Evolutionary conservation across 2,113 vertebrate genomes (phyloP).

Genomic region (Tamias sibiricus): DNA sequence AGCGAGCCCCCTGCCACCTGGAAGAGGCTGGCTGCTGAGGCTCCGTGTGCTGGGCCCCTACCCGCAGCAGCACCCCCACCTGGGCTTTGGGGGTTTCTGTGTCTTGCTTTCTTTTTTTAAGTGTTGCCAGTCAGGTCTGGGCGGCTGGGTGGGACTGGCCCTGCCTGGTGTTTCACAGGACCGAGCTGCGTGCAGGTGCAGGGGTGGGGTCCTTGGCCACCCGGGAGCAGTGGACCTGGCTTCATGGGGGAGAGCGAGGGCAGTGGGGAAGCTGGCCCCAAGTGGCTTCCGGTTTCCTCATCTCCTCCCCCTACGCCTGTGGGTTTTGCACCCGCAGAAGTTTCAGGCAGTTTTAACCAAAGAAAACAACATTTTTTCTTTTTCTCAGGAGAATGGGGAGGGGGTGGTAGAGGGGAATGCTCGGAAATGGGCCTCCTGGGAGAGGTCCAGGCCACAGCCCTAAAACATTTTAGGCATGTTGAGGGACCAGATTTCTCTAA

Average conservation of each 20-base stretch:
- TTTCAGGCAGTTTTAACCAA: constrained; percentile 26
- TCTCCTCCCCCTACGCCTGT: constrained; percentile 34
- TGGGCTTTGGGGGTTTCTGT: not conserved
- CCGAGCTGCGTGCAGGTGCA: not conserved
- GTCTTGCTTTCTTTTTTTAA: not conserved
- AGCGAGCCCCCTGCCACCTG: constrained; percentile 76
- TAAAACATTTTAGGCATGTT: not conserved
- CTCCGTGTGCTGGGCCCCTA: accelerated
- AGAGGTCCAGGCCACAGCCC: not conserved
- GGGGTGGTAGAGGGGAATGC: not conserved
- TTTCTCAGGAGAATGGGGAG: no score
- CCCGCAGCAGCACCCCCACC: no score
- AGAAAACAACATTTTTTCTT: not conserved
- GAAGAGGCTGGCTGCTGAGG: constrained; percentile 84
- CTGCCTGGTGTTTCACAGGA: not conserved
- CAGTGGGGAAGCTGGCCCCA: not conserved
- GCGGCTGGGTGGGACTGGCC: not conserved
- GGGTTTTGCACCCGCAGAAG: constrained; percentile 47
- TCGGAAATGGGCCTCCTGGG: not conserved
- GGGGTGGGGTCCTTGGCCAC: not conserved
- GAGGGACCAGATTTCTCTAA: not conserved
- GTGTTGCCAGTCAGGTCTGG: not conserved
- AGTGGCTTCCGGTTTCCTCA: constrained; percentile 9
- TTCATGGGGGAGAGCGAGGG: not conserved
- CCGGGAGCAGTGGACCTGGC: not conserved